A percentile compares a stretch with the other conserved stretches of the same genome.
Evolutionary conservation across 2,113 vertebrate genomes (phyloP).

Genomic region (Chitala chitala): DNA sequence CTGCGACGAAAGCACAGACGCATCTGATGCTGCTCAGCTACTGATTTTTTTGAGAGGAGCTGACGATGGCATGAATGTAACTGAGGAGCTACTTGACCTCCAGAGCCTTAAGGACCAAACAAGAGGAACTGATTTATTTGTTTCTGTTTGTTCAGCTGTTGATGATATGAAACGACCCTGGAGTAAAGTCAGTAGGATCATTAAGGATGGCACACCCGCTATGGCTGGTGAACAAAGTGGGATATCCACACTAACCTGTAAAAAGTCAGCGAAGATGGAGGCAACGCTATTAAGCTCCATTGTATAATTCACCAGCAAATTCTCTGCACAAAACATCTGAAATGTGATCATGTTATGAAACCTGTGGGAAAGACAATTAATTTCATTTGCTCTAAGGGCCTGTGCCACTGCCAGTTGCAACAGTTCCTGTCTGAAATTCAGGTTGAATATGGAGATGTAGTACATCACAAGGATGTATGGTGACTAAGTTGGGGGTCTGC

Average conservation of each 20-base stretch:
- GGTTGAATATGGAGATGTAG: slow-evolving; percentile 9
- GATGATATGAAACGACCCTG: background rate
- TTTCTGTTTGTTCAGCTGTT: background rate
- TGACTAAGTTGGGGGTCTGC: background rate
- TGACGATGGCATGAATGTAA: background rate
- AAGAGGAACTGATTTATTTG: slow-evolving; percentile 14
- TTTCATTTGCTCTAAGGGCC: background rate
- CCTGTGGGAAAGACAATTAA: background rate
- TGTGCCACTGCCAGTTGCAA: background rate
- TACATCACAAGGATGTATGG: background rate
- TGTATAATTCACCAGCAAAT: slow-evolving; percentile 11
- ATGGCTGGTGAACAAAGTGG: background rate
- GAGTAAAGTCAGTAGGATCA: background rate
- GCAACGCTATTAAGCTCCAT: background rate
- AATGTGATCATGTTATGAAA: background rate
- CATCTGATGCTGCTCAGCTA: background rate
- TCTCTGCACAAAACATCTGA: background rate
- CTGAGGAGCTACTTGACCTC: slow-evolving; percentile 12
- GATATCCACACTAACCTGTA: background rate
- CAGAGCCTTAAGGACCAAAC: slow-evolving; percentile 8
- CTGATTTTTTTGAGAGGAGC: slow-evolving; percentile 6
- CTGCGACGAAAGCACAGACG: slow-evolving; percentile 19
- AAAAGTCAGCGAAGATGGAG: background rate
- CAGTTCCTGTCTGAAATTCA: background rate
- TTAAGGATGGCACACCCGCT: background rate